A percentile compares a stretch with the other conserved stretches of the same genome.
Conservation (phyloP, 2,888 invertebrate genomes). For the Lasiommata megera region DNA sequence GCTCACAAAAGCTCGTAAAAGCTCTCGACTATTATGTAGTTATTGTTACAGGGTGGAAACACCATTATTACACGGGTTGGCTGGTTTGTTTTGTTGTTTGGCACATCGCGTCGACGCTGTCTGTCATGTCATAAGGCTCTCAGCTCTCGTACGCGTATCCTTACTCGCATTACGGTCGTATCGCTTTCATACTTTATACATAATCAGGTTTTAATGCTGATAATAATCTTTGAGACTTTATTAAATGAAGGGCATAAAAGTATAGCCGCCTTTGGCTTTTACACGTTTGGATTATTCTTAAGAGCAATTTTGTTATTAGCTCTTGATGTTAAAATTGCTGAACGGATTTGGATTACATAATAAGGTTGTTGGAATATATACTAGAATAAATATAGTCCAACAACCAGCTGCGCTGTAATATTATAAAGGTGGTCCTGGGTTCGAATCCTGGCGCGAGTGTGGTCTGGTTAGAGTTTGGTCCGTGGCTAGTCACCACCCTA, state of each 20-base stretch:
- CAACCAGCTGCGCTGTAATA: too few relatives aligned
- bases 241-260: neutral
- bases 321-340: too few relatives aligned
- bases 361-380: too few relatives aligned
- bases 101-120: slow-evolving; percentile 49
- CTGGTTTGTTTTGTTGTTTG: slow-evolving; percentile 74
- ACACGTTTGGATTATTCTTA: too few relatives aligned
- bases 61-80: slow-evolving; percentile 75
- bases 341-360: too few relatives aligned
- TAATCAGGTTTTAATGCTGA: neutral
- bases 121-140: slow-evolving; percentile 28
- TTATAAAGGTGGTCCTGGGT: too few relatives aligned
- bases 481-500: too few relatives aligned
- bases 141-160: slow-evolving; percentile 25
- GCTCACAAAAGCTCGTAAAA: slow-evolving; percentile 81
- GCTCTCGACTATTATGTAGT: slow-evolving; percentile 80
- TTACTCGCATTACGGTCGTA: slow-evolving; percentile 1
- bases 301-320: too few relatives aligned
- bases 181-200: neutral
- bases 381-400: too few relatives aligned
- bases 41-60: slow-evolving; percentile 81
- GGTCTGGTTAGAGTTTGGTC: too few relatives aligned
- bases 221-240: neutral
- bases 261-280: too few relatives aligned
- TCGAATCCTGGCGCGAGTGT: too few relatives aligned